phyloP scores from a whole-genome alignment of 2,113 vertebrate species.

The Salvelinus fontinalis region DNA sequence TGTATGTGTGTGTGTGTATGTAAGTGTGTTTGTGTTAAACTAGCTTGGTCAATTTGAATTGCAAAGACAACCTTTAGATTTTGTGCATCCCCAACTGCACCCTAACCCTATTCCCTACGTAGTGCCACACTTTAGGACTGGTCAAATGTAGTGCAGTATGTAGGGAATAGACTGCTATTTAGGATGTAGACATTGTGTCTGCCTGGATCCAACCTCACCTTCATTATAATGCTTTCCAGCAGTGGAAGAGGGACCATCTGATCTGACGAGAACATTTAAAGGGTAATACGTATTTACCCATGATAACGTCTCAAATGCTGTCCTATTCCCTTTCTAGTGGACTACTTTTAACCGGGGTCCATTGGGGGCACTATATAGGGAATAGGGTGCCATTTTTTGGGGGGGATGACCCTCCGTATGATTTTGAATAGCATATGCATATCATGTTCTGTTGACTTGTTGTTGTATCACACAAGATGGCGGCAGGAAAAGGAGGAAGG shows the following conservation, averaged over 20 bases:
- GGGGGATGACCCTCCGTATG: too few species aligned
- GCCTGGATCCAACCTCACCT: neutral
- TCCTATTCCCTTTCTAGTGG: too few species aligned
- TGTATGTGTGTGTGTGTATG: too few species aligned
- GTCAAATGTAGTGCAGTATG: too few species aligned
- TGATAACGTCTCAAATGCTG: accelerated
- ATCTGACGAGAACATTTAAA: neutral
- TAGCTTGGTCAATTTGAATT: neutral
- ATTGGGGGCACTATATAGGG: too few species aligned
- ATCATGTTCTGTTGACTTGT: neutral
- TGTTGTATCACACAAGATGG: neutral
- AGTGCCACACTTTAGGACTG: too few species aligned
- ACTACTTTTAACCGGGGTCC: too few species aligned
- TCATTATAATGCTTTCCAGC: neutral
- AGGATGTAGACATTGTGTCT: neutral
- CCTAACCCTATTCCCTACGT: too few species aligned
- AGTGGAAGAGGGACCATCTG: neutral
- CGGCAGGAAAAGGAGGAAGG: neutral
- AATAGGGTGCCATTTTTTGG: too few species aligned
- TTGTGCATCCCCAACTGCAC: neutral
- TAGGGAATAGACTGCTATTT: too few species aligned
- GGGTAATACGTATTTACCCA: neutral
- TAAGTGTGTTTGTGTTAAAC: neutral
- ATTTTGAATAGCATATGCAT: neutral
- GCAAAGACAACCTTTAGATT: neutral